phyloP scores from a whole-genome alignment of 2,797 vertebrate genomes.

The Chromobotia macracanthus region DNA sequence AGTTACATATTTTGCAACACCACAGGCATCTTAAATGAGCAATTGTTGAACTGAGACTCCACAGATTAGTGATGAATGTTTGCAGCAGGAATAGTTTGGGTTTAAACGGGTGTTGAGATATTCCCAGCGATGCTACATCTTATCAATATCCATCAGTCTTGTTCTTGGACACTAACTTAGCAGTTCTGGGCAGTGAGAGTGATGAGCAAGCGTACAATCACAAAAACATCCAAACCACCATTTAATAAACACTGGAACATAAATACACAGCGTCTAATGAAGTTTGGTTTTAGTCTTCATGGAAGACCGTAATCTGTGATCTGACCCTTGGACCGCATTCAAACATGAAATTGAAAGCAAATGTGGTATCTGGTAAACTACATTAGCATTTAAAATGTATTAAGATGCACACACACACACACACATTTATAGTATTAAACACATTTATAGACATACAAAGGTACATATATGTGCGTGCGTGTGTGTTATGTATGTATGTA shows the following conservation, averaged over 20 bases:
- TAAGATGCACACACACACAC: not conserved
- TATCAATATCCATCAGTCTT: slow-evolving; percentile 61
- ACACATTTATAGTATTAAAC: too few species aligned
- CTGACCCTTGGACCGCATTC: slow-evolving; percentile 11
- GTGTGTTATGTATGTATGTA: too few species aligned
- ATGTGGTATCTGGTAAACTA: not conserved
- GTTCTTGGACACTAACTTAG: slow-evolving; percentile 52
- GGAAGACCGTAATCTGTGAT: slow-evolving; percentile 22
- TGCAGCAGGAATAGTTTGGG: slow-evolving; percentile 67
- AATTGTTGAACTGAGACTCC: slow-evolving; percentile 28
- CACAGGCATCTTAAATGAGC: slow-evolving; percentile 63
- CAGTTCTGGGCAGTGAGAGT: slow-evolving; percentile 49
- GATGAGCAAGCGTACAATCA: slow-evolving; percentile 61
- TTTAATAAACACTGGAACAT: slow-evolving; percentile 55
- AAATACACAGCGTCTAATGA: slow-evolving; percentile 56
- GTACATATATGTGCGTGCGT: too few species aligned
- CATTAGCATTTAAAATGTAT: slow-evolving; percentile 2
- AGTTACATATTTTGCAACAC: slow-evolving; percentile 54
- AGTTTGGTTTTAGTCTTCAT: slow-evolving; percentile 32
- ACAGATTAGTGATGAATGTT: slow-evolving; percentile 55
- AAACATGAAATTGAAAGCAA: slow-evolving; percentile 10
- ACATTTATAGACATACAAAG: too few species aligned
- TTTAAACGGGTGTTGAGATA: slow-evolving; percentile 66
- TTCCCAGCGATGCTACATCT: slow-evolving; percentile 53
- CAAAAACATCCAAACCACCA: slow-evolving; percentile 55